Conservation (phyloP, 2,797 vertebrate genomes). For the Lepus oiostolus region DNA sequence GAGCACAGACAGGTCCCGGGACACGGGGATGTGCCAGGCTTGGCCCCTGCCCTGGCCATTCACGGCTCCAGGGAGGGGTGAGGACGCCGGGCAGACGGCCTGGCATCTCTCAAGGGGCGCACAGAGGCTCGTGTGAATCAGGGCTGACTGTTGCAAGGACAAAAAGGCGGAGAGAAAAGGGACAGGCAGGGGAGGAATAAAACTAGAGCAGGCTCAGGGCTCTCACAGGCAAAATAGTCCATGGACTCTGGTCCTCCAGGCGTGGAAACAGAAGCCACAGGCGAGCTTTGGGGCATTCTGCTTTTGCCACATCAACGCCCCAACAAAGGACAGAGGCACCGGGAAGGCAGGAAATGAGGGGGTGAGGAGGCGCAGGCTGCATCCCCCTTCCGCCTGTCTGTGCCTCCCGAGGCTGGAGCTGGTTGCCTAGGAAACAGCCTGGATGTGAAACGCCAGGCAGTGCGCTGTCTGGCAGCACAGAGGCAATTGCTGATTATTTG, state of each 20-base stretch:
- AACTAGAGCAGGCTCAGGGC: constrained; percentile 37
- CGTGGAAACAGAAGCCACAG: constrained; percentile 19
- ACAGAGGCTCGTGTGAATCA: not conserved
- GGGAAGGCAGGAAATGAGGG: constrained; percentile 48
- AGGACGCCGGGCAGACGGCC: not conserved
- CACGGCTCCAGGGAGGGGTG: not conserved
- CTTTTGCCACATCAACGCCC: not conserved
- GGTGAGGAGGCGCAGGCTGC: not conserved
- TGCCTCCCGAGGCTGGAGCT: constrained; percentile 61
- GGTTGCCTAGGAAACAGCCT: constrained; percentile 83
- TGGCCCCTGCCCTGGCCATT: not conserved
- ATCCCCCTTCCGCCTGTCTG: constrained; percentile 1
- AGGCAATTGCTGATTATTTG: constrained; percentile 51
- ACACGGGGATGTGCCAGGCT: not conserved
- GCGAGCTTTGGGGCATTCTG: constrained; percentile 52
- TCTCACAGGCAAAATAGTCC: not conserved
- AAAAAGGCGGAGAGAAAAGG: constrained; percentile 30
- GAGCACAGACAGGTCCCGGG: not conserved
- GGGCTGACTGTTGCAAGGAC: not conserved
- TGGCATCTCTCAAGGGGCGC: not conserved
- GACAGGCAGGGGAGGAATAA: not conserved
- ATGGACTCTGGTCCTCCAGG: constrained; percentile 36
- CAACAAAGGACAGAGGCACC: constrained; percentile 48
- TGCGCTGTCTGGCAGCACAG: constrained; percentile 66
- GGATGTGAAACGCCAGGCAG: constrained; percentile 69